Base-by-base conservation (phyloP, 2,797 vertebrate genomes). In the Tachyglossus aculeatus region DNA sequence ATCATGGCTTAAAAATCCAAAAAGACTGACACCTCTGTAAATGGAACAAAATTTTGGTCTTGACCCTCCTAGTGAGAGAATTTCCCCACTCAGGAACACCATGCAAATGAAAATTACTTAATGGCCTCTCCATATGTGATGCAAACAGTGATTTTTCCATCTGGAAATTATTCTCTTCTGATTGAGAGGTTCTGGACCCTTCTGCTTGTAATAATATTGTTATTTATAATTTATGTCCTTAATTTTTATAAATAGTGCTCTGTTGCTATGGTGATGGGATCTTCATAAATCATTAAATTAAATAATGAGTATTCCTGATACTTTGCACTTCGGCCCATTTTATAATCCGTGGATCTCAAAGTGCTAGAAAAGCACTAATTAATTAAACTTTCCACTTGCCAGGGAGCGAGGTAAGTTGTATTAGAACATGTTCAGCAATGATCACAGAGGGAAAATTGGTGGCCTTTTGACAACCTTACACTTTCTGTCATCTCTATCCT, bases 171-270 rank as follows among this genome's bases (percentile, higher is more conserved):
- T 71, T 66, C 41, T n/a, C 68, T 58, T 64, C 71, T 85, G 80
- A 83, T 67, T 74, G 80, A 80, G 76, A 80, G 68, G 68, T 74
- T 69, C 22, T 50, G 71, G 82, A 83, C 80, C 66, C 68, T 78
- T 81, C 56, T 71, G 80, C 74, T 78, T 83, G 63, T 80, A 78
- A 77, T 71, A 78, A 85, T 87, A 85, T 83, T 86, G 83, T 84
- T 85, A 81, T 85, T 87, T 81, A 78, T 83, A 80, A 78, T 87
- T 78, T 71, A 76, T 78, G 78, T 71, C 73, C 76, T 76, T 81
- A 87, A 85, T 83, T 81, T 78, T 85, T 81, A 85, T 80, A 85
- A 85, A 85, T 83, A 87, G 82, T 61, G 59, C 76, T 72, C 52
- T 10, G 74, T 87, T 21, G 12, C 71, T 36, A 78, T 81, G 71